These are phyloP conservation scores for Bos taurus DNA, from an alignment of 2,113 vertebrate species.

Conservation along the genomic window ARS-UCD2.0 NC_037328.1:49423501-49424000, in stretches of 20 bases:
- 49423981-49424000: background rate
- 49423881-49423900: background rate
- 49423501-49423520: background rate
- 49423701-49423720: background rate
- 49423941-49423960: background rate
- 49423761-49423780: background rate
- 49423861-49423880: background rate
- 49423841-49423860: background rate
- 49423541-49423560: conserved; percentile 19
- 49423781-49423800: background rate
- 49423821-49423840: background rate
- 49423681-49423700: background rate
- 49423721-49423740: background rate
- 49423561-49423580: background rate
- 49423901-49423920: background rate
- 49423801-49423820: background rate
- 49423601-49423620: background rate
- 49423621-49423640: background rate
- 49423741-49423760: background rate
- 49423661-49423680: background rate
- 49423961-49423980: background rate
- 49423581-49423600: background rate
- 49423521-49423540: background rate
- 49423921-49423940: background rate
- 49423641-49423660: background rate